Evolutionary conservation across 2,888 invertebrate genomes (phyloP).

Genomic region (Incurvaria masculella): DNA sequence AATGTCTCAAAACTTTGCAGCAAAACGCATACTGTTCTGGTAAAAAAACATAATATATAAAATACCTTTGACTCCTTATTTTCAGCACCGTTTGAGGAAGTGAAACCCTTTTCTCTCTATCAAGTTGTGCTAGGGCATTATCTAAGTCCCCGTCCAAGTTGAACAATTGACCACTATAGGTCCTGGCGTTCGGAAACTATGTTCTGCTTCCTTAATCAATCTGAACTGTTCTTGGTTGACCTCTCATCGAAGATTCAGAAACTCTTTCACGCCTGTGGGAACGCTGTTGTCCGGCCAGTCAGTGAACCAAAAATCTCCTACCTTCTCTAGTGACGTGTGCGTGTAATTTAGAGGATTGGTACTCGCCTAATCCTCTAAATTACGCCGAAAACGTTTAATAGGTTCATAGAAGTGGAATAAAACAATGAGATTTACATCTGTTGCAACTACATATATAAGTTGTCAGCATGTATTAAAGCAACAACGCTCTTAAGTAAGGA

Average conservation of each 20-base stretch:
- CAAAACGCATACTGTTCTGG: slow-evolving; percentile 4
- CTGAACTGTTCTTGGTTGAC: slow-evolving; percentile 3
- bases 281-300: slow-evolving; percentile 4
- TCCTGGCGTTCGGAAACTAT: slow-evolving; percentile 2
- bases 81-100: slow-evolving; percentile 4
- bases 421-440: no score
- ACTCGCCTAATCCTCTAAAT: no score
- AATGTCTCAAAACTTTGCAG: slow-evolving; percentile 3
- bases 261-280: slow-evolving; percentile 4
- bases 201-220: slow-evolving; percentile 2
- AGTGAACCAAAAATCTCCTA: slow-evolving; percentile 6
- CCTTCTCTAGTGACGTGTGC: slow-evolving; percentile 2
- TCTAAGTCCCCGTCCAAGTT: slow-evolving; percentile 2
- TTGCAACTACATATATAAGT: no score
- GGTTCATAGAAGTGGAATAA: no score
- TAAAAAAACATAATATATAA: slow-evolving; percentile 2
- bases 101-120: slow-evolving; percentile 3
- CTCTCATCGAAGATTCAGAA: slow-evolving; percentile 1
- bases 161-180: slow-evolving; percentile 6
- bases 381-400: no score
- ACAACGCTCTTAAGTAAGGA: no score
- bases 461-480: no score
- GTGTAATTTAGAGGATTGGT: no score
- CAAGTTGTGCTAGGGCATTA: slow-evolving; percentile 5
- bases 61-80: slow-evolving; percentile 5